Percentiles rank a stretch among this genome's conserved stretches.
Evolutionary conservation across 2,113 vertebrate species (phyloP).

Genomic region (Oriolus oriolus): DNA sequence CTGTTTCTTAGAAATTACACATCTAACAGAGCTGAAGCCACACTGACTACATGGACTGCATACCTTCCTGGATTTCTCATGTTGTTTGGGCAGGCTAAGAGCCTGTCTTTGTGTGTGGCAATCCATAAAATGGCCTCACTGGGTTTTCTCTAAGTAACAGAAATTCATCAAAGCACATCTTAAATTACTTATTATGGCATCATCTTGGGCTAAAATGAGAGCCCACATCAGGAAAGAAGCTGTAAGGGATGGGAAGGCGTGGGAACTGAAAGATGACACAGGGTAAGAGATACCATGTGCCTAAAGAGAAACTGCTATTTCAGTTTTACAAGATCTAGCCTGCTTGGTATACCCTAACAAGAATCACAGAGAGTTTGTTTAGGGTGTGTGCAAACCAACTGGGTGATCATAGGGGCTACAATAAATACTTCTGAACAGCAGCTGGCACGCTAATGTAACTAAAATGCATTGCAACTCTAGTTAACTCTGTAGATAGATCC

Average conservation of each 20-base stretch:
- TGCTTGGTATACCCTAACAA: not conserved
- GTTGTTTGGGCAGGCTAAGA: not conserved
- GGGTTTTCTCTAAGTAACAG: slow-evolving; percentile 14
- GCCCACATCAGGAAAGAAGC: slow-evolving; percentile 42
- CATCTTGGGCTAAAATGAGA: slow-evolving; percentile 43
- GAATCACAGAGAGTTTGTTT: not conserved
- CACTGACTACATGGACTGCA: not conserved
- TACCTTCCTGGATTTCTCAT: slow-evolving; percentile 26
- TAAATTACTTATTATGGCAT: slow-evolving; percentile 62
- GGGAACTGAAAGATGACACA: slow-evolving; percentile 39
- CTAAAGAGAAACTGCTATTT: not conserved
- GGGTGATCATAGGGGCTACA: not conserved
- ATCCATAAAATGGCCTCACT: slow-evolving; percentile 28
- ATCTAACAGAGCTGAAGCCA: not conserved
- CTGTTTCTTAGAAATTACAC: not conserved
- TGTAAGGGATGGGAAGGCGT: slow-evolving; percentile 42
- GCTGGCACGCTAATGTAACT: not conserved
- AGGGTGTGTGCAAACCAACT: not conserved
- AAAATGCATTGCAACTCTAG: not conserved
- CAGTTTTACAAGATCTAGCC: not conserved
- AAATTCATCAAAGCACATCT: slow-evolving; percentile 60
- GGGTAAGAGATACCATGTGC: not conserved
- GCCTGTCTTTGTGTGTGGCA: slow-evolving; percentile 25
- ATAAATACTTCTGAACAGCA: not conserved
- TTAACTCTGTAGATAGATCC: not conserved